Evolutionary conservation across 1,140 invertebrate genomes (phyloP).

Genomic region (Cydia pomonella): DNA sequence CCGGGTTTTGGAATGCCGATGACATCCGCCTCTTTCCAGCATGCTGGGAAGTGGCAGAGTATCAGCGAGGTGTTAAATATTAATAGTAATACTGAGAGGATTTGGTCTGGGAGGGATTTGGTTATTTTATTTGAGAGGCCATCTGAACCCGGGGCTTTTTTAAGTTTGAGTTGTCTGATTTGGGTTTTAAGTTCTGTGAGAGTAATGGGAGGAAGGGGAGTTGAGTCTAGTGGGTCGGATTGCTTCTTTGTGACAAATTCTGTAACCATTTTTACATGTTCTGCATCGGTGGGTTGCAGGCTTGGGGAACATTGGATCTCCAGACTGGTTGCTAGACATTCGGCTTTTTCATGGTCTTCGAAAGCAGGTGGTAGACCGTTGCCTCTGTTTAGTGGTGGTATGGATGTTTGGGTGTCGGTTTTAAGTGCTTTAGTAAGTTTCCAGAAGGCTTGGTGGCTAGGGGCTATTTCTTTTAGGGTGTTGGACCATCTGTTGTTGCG

Average conservation of each 20-base stretch:
- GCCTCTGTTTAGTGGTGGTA: no score
- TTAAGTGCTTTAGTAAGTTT: no score
- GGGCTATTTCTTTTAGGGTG: no score
- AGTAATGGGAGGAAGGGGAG: background rate
- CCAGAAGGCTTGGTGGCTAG: no score
- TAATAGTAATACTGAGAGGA: background rate
- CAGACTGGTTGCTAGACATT: background rate
- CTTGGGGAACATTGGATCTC: background rate
- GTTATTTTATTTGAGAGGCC: background rate
- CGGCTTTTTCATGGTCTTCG: background rate
- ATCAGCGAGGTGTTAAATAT: background rate
- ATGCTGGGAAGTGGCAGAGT: background rate
- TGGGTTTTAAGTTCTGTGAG: background rate
- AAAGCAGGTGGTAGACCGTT: no score
- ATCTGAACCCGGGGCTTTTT: background rate
- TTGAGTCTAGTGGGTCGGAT: background rate
- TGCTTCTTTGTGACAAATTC: background rate
- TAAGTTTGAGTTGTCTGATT: background rate
- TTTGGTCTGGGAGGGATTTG: background rate
- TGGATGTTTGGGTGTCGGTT: no score
- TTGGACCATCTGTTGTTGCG: no score
- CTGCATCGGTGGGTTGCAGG: no score
- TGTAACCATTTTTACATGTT: background rate
- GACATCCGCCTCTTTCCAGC: background rate
- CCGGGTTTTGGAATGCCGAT: background rate